Conservation (phyloP, 2,888 invertebrate genomes). For the Heteromurus nitidus region DNA sequence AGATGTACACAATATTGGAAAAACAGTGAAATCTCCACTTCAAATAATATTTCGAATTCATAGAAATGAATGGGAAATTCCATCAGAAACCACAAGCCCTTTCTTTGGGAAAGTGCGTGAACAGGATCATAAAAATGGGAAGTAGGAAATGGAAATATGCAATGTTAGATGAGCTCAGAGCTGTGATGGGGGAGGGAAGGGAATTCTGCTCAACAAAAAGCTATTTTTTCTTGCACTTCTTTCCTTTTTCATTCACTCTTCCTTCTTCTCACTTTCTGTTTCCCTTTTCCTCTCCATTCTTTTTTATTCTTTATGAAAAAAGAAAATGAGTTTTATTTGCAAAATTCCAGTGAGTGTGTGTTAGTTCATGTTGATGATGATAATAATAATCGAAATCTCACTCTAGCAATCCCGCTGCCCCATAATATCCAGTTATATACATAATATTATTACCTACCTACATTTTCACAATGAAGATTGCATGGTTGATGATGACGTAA, state of each 20-base stretch:
- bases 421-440: background rate
- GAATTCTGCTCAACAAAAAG: background rate
- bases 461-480: background rate
- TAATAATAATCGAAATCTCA: conserved; percentile 12
- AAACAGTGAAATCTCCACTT: background rate
- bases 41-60: background rate
- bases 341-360: background rate
- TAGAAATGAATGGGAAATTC: conserved; percentile 9
- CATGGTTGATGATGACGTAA: background rate
- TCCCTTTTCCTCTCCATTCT: background rate
- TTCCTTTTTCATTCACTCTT: background rate
- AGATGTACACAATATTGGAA: too few relatives aligned
- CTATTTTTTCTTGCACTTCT: background rate
- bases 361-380: background rate
- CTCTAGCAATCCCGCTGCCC: background rate
- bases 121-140: conserved; percentile 32
- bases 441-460: background rate
- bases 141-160: conserved; percentile 19
- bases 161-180: too few relatives aligned
- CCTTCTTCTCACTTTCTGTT: background rate
- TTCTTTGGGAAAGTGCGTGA: conserved; percentile 21
- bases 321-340: background rate
- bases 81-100: conserved; percentile 19
- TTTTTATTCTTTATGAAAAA: background rate
- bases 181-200: background rate